Base-by-base conservation (phyloP, 2,797 vertebrate genomes). In the Melanotaenia nigrans region DNA sequence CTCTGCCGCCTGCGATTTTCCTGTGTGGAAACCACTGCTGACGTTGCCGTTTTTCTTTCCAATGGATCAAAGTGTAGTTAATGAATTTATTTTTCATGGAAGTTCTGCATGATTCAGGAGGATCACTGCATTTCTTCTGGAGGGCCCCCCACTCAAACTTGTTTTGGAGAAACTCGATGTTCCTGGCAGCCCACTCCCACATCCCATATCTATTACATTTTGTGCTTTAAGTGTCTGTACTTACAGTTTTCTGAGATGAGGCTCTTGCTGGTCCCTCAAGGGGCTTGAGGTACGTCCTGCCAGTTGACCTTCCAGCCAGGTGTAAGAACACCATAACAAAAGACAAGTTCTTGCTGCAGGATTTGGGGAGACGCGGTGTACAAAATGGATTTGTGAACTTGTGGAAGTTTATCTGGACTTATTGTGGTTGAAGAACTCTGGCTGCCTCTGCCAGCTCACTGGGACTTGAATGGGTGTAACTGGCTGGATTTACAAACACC, bases 371-470 rank as follows among this genome's bases (percentile, higher is more conserved):
- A n/a, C 20, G 8, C 20, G 5, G 16, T 0, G 0, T 24, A 20
- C 59, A 57, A 18, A 70, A 65, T 74, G 73, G 58, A 56, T 78
- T 68, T 33, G 61, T 85, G 74, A 88, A 36, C 75, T 62, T 35
- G 16, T 61, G 35, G 62, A 56, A 13, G 53, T 35, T 51, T 47
- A 11, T 58, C 62, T 53, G 22, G 45, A 32, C 79, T 84, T 62
- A 51, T 64, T 56, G 77, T 22, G 36, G 71, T 24, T 47, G 20
- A 47, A 47, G 20, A 47, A 9, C 45, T 18, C 45, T 64, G 83
- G 76, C 56, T 75, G 82, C 85, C 83, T 80, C 88, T 81, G 77
- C 72, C 71, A 54, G 71, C 72, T 79, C 45, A 5, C 59, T 59
- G 77, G 83, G 67, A 71, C 78, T 60, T 35, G 73, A 61, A 79